Conservation (phyloP, 2,888 invertebrate genomes). For the Xylocampa areola region DNA sequence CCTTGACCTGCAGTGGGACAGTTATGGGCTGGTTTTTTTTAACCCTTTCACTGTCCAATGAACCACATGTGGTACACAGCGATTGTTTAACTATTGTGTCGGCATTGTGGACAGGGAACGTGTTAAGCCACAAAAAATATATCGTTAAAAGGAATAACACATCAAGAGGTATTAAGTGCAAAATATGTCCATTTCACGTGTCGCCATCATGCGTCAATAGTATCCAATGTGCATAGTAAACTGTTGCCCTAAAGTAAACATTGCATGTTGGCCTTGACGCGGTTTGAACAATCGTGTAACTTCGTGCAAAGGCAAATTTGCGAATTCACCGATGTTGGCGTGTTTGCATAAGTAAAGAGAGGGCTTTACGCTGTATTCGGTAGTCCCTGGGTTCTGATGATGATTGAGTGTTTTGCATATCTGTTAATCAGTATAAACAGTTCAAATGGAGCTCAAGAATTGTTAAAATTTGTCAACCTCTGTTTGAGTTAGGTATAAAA, state of each 20-base stretch:
- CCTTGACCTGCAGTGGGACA: no score
- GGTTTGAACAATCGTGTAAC: slow-evolving; percentile 35
- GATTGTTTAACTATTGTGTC: no score
- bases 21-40: no score
- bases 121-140: no score
- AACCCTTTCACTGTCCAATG: no score
- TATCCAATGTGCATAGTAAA: slow-evolving; percentile 19
- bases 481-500: no score
- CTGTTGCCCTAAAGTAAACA: slow-evolving; percentile 25
- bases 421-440: not conserved
- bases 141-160: no score
- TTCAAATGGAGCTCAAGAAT: no score
- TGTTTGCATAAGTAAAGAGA: slow-evolving; percentile 28
- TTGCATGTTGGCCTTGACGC: slow-evolving; percentile 28
- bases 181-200: not conserved
- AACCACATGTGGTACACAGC: no score
- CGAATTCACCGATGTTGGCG: slow-evolving; percentile 33
- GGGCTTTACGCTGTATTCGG: slow-evolving; percentile 1
- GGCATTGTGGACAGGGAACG: no score
- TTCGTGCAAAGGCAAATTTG: slow-evolving; percentile 36
- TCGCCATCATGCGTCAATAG: not conserved
- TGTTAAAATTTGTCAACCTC: no score
- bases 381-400: not conserved
- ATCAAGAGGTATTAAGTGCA: not conserved
- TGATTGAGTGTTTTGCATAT: not conserved